Base-by-base conservation (phyloP, 2,797 vertebrate genomes). In the Bovichtus diacanthus region DNA sequence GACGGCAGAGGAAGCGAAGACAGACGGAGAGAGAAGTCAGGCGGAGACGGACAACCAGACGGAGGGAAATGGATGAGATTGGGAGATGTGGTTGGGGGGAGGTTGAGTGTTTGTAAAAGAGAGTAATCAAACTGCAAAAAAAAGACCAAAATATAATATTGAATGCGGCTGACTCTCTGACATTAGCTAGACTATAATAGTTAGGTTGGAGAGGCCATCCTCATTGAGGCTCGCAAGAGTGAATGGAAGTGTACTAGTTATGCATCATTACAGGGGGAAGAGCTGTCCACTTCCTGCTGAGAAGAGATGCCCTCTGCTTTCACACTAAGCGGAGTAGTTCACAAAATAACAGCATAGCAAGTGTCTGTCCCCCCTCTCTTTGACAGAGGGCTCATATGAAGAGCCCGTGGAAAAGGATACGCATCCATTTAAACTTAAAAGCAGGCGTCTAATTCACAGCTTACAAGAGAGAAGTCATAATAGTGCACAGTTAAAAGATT, bases 301-400 rank as follows among this genome's bases (percentile, higher is more conserved):
- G 94, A 93, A 84, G 90, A 90, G 92, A 86, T 94, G 93, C 91
- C 93, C 93, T 94, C 90, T 88, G 89, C 88, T 91, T 95, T 95
- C 91, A 94, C 92, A 87, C 87, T 92, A 93, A 92, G 87, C 72
- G 51, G 84, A 88, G 87, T 85, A 88, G 94, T 94, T 95, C 93
- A 91, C 81, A 82, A 94, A 93, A 95, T 95, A 94, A 95, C 93
- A 93, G 91, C 90, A 88, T 91, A 83, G 73, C 87, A 80, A 90
- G 90, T 88, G 91, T 90, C 80, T 68, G 78, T 67, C 73, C 87
- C 79, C 47, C 84, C 38, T 80, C 85, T 66, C 80, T 86, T 82
- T 92, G 85, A 91, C 80, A 80, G 75, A 84, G 87, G 81, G 78
- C 87, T 87, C 80, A 78, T 80, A 87, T 58, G 82, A 89, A 70